Conservation (phyloP, 1,140 invertebrate species). For the Oreohelix idahoensis region DNA sequence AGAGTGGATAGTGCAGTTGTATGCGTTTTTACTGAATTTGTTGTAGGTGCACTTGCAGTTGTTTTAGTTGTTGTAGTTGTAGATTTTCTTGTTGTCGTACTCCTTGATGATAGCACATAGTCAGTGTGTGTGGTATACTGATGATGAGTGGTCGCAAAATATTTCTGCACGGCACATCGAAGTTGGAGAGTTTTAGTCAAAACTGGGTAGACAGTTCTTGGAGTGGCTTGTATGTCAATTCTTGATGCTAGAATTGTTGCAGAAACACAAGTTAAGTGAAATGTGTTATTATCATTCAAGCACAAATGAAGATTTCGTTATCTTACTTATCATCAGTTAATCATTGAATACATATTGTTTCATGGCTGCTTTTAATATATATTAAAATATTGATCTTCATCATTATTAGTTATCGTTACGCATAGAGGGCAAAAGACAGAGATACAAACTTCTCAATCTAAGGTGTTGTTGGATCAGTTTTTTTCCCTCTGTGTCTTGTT, state of each 20-base stretch:
- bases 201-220: slow-evolving; percentile 6
- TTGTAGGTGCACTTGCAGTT: background rate
- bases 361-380: too few relatives aligned
- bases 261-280: too few relatives aligned
- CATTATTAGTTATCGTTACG: too few relatives aligned
- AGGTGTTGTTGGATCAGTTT: too few relatives aligned
- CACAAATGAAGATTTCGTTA: too few relatives aligned
- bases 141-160: background rate
- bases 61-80: background rate
- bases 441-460: too few relatives aligned
- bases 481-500: too few relatives aligned
- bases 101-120: background rate
- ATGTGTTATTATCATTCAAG: too few relatives aligned
- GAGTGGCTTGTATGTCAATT: background rate
- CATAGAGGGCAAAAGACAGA: too few relatives aligned
- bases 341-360: too few relatives aligned
- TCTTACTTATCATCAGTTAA: too few relatives aligned
- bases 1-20: background rate
- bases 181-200: slow-evolving; percentile 20
- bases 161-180: background rate
- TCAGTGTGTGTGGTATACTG: background rate
- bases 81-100: background rate
- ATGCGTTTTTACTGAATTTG: background rate
- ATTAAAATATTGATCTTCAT: too few relatives aligned
- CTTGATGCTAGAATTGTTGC: background rate